Evolutionary conservation across 2,888 invertebrate species (phyloP), one percentile per base, ranked within the genome.

Genomic region (Anagyrus pseudococci): DNA sequence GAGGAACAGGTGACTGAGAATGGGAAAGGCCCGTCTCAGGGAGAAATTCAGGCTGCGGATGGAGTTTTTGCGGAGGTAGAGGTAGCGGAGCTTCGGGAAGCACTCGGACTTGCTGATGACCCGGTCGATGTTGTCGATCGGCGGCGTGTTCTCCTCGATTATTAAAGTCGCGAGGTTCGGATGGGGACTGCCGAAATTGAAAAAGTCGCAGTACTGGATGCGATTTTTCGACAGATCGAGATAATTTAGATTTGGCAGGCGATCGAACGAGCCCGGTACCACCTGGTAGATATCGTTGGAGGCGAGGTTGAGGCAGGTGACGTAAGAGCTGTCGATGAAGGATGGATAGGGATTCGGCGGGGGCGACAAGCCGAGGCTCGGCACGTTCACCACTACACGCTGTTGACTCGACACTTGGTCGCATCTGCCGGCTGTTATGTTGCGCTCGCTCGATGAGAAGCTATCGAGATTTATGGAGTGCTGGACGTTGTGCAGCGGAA

Each of bases 171-270:
- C 62, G 2, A 77, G 55, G 19, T 58, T 70, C 4, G 64, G 41
- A 44, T 71, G 68, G 22, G 70, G 67, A 25, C 68, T 65, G 4
- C 73, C 73, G 25, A 74, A 73, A 15, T 69, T 70, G 19, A 73
- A 58, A 2, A 76, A 59, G 55, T 74, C 71, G 33, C 74, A 75
- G 22, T 69, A 68, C 47, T 73, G 69, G n/a, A 76, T 70, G 4
- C 72, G 66, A 62, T 77, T 77, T n/a, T 69, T 67, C 1, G 75
- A 73, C 13, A 77, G 62, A 61, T 74, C 75, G 22, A 77, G 71
- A 49, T 73, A 74, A n/a, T 65, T 63, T 1, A 77, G 61, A 68
- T 71, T 72, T 2, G 73, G 71, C n/a, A 76, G 4, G 15, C 62
- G 65, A 17, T 70, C 69, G 64, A 76, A 76, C 0, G 70, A 69